Evolutionary conservation across 2,113 vertebrate species (phyloP), one percentile per base, ranked within the genome.

Genomic region (Amphiprion ocellaris): DNA sequence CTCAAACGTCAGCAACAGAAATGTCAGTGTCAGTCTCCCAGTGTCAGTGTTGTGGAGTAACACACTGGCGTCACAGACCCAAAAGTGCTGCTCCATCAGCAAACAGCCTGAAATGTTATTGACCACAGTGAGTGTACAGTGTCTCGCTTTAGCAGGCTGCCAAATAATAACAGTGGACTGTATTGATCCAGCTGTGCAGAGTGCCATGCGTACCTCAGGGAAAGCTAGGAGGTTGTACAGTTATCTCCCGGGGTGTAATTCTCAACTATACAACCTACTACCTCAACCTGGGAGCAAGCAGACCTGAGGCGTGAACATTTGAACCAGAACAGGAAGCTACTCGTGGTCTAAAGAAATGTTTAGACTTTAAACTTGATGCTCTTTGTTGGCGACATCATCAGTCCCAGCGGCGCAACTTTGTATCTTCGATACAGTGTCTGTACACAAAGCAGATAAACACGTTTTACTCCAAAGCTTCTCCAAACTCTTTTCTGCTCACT

Each of bases 261-360:
- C 97, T 98, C 94, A 98, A 98, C 97, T 97, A 98, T 98, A 99
- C 97, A 98, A 99, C 97, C 97, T 98, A 99, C 98, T 99, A 98
- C 98, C 98, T 99, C 97, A 99, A 83, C 97, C 96, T 96, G 97
- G 11, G 89, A 87, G 92, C 96, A 96, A 95, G 95, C 96, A 92
- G 84, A 81, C 64, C 59, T 44, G 69, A 17, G 23, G 11, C 10
- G 10, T 37, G n/a, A 72, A 63, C 16, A 54, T 21, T 3, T 44
- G 21, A 52, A 72, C 26, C 52, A 69, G 49, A 46, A 50, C 33
- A 56, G 17, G 24, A 65, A 69, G 46, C 50, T 15, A 10, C 30
- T 49, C 12, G 5, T 12, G 26, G 37, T 60, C 14, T 21, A 7
- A 2, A 55, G 41, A 10, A 12, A 33, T 47, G 9, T 23, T 28